Evolutionary conservation across 2,888 invertebrate genomes (phyloP), one percentile per base, ranked within the genome.

Genomic region (Heliconius cydno): DNA sequence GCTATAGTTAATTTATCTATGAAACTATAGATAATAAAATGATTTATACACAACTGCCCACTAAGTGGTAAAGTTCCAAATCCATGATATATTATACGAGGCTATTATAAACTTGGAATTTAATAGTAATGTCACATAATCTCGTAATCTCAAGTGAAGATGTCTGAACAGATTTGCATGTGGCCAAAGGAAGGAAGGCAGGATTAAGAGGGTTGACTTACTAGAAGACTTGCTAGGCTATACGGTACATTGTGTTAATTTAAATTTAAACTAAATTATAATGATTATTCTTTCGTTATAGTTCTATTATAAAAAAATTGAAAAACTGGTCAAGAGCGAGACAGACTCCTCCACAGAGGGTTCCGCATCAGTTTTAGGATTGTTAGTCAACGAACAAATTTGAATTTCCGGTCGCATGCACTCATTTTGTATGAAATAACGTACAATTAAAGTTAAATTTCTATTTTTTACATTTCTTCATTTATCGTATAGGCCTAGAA

Each of bases 131-230:
- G n/a, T 70, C 41, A 60, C 38, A 34, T 60, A 60, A 73, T 34
- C 73, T 60, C 60, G 25, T 60, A 73, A 73, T 73, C 73, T 73
- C 34, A 60, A 60, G 60, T 38, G 73, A 73, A n/a, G 46, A 46
- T 60, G 60, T 73, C 73, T 73, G n/a, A 73, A 60, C n/a, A 60
- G 73, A 73, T 60, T 73, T 73, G 60, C 34, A 38, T n/a, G 57
- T n/a, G 73, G 73, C 30, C 30, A n/a, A 28, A 22, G 46, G 72
- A 34, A 30, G 46, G 72, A 34, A 38, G 41, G 70, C n/a, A 25
- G 70, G 73, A 73, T 73, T 73, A 60, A 60, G 15, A 60, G 73
- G 73, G 30, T 73, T 34, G 60, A 60, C 72, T 57, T 73, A 7
- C 25, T 9, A 30, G 70, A 65, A 25, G 65, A 5, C 28, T 68